Percentiles rank a stretch among this genome's conserved stretches.
These are phyloP conservation scores for Plutella xylostella DNA, from an alignment of 2,888 invertebrate species.

Conservation along the genomic window DNA sequence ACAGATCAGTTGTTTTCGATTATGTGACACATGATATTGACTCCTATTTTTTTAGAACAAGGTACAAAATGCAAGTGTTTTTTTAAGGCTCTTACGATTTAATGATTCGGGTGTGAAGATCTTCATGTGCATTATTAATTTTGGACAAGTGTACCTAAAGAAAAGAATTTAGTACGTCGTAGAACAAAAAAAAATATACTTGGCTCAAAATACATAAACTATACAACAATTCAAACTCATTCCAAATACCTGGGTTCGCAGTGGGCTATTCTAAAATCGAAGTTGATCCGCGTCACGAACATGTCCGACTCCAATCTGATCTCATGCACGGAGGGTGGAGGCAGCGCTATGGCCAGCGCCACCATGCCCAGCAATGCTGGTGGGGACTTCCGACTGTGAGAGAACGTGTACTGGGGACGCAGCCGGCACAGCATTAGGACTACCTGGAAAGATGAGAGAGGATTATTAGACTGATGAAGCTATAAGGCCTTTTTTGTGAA, in stretches of 20 bases:
- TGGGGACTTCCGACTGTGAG: constrained; percentile 88
- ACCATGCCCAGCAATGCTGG: constrained; percentile 94
- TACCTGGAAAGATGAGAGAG: constrained; percentile 75
- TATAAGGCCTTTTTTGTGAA: background rate
- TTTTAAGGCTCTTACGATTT: no score
- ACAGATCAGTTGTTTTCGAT: no score
- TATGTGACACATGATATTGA: no score
- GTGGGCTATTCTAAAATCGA: constrained; percentile 96
- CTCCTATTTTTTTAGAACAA: no score
- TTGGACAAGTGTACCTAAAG: no score
- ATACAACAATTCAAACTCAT: no score
- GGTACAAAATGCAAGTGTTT: no score
- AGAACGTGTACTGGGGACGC: constrained; percentile 93
- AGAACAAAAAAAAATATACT: no score
- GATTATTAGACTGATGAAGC: background rate
- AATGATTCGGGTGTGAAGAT: no score
- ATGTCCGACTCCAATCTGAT: constrained; percentile 94
- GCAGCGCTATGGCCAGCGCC: constrained; percentile 94
- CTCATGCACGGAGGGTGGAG: constrained; percentile 97
- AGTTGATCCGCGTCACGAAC: constrained; percentile 96
- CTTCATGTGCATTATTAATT: no score
- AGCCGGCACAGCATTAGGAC: constrained; percentile 92
- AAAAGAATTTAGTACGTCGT: no score
- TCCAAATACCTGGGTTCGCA: constrained; percentile 91
- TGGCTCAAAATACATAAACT: no score